Percentiles rank a stretch among this genome's conserved stretches.
Evolutionary conservation across 2,113 vertebrate genomes (phyloP).

Genomic region (Formicarius rufipectus): DNA sequence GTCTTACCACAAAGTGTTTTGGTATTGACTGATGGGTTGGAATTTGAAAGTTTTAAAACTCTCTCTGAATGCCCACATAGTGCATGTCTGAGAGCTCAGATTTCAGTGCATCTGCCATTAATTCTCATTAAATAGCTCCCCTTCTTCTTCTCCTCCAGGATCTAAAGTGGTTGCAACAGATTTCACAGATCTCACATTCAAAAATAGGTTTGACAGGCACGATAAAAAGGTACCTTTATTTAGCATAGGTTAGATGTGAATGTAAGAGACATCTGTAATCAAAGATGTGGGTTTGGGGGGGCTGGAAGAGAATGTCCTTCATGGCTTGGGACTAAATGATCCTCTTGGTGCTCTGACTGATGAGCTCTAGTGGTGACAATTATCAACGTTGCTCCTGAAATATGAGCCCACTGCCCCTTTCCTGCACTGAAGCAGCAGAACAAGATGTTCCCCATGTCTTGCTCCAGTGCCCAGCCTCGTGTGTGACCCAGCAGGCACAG

Average conservation of each 20-base stretch:
- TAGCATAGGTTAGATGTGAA: background rate
- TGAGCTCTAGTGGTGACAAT: background rate
- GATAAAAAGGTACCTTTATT: background rate
- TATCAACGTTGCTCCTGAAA: fast-evolving
- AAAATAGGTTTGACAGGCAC: background rate
- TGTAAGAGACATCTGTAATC: background rate
- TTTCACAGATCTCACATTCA: background rate
- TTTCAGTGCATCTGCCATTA: background rate
- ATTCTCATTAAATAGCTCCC: background rate
- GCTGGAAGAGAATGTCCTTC: background rate
- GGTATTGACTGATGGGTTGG: constrained; percentile 4
- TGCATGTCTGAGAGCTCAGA: background rate
- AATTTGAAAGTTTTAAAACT: constrained; percentile 16
- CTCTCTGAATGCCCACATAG: background rate
- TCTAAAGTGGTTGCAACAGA: background rate
- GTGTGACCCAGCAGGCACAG: background rate
- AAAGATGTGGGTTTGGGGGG: background rate
- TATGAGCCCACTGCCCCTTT: background rate
- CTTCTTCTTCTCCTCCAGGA: background rate
- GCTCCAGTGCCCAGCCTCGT: fast-evolving
- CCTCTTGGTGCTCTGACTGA: background rate
- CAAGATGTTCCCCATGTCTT: background rate
- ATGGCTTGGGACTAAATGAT: background rate
- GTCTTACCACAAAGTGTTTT: background rate
- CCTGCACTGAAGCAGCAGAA: background rate